phyloP scores from a whole-genome alignment of 35 echinoderm and acorn worm genomes.

The Apostichopus japonicus region DNA sequence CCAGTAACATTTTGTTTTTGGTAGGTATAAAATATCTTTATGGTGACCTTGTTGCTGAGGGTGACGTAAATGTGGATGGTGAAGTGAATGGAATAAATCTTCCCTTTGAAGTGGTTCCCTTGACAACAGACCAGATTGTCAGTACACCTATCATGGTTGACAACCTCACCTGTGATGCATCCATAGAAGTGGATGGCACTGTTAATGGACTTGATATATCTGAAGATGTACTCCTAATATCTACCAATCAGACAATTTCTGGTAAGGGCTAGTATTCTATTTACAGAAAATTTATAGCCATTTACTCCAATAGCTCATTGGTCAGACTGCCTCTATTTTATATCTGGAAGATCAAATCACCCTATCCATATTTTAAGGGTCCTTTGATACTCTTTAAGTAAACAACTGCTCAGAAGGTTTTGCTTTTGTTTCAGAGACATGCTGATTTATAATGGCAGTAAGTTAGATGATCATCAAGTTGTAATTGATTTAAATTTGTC shows the following conservation, averaged over 20 bases:
- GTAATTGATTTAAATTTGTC: too few species aligned
- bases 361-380: too few species aligned
- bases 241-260: slow-evolving; percentile 47
- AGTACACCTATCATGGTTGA: slow-evolving; percentile 8
- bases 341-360: too few species aligned
- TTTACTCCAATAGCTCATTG: too few species aligned
- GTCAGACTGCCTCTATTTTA: too few species aligned
- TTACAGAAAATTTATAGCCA: neutral
- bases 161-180: slow-evolving; percentile 30
- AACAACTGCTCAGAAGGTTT: too few species aligned
- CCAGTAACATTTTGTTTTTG: neutral
- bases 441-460: too few species aligned
- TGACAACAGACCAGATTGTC: slow-evolving; percentile 50
- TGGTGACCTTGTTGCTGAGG: neutral
- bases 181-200: slow-evolving; percentile 34
- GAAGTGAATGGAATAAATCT: slow-evolving; percentile 52
- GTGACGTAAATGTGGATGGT: neutral
- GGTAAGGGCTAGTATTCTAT: slow-evolving; percentile 22
- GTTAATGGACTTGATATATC: slow-evolving; percentile 71
- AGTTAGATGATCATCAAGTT: too few species aligned
- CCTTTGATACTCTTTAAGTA: too few species aligned
- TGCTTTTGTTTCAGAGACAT: too few species aligned
- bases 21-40: slow-evolving; percentile 1
- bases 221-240: slow-evolving; percentile 60
- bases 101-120: slow-evolving; percentile 45